These are phyloP conservation scores for Polyommatus icarus DNA, from an alignment of 2,888 invertebrate species.

Conservation along the genomic window DNA sequence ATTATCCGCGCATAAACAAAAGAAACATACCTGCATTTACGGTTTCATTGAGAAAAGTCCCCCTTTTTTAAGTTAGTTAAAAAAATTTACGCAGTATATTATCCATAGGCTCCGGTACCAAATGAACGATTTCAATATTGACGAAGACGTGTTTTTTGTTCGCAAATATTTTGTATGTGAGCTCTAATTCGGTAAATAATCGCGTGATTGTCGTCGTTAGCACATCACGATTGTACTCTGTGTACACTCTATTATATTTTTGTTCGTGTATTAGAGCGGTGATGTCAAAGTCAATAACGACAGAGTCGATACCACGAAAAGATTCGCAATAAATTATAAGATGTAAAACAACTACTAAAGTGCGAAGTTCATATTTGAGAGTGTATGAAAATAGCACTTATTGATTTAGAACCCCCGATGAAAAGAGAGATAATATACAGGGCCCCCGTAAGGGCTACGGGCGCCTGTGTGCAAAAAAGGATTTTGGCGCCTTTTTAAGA, in stretches of 20 bases:
- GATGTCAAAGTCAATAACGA: conserved; percentile 10
- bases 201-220: not conserved
- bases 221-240: conserved; percentile 20
- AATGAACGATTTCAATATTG: not conserved
- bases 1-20: no score
- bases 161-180: conserved; percentile 12
- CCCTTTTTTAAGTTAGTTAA: no score
- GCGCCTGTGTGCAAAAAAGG: no score
- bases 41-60: no score
- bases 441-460: no score
- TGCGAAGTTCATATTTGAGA: no score
- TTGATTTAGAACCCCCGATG: no score
- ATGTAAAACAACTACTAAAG: not conserved
- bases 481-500: no score
- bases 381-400: no score
- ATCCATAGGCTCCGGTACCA: not conserved
- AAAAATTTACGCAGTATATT: no score
- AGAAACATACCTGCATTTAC: no score
- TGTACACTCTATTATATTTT: conserved; percentile 18
- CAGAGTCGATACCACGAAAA: not conserved
- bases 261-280: conserved; percentile 16
- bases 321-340: not conserved
- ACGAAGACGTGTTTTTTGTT: conserved; percentile 12
- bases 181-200: conserved; percentile 27
- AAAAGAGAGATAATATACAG: no score